Conservation (phyloP, 2,113 vertebrate species). For the Melozone crissalis region DNA sequence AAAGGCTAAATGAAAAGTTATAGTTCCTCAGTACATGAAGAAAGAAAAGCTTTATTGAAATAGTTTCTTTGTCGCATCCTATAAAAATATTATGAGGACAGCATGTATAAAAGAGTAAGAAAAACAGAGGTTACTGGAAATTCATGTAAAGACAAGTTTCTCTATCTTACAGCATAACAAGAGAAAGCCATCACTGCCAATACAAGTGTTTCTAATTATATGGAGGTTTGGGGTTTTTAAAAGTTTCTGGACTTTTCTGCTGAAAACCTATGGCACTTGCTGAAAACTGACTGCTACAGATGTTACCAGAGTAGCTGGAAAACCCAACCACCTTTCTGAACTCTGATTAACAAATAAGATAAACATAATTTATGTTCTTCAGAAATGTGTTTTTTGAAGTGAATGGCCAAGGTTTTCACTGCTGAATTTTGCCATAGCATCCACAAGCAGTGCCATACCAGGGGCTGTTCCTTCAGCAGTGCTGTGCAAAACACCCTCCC, state of each 20-base stretch:
- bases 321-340: neutral
- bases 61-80: conserved; percentile 36
- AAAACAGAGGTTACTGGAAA: conserved; percentile 52
- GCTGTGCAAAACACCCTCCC: rapidly evolving
- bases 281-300: neutral
- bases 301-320: neutral
- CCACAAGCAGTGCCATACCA: rapidly evolving
- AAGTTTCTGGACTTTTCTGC: conserved; percentile 7
- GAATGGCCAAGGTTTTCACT: neutral
- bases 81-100: conserved; percentile 65
- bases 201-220: neutral
- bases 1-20: conserved; percentile 65
- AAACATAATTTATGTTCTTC: neutral
- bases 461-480: neutral
- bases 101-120: conserved; percentile 21
- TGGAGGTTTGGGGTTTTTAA: neutral
- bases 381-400: neutral
- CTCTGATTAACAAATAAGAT: neutral
- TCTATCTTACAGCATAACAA: neutral
- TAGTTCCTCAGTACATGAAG: conserved; percentile 48
- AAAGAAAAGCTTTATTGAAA: conserved; percentile 49
- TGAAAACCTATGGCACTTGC: neutral
- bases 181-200: neutral
- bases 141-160: conserved; percentile 25
- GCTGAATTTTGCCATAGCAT: neutral